Conservation (phyloP, 1,140 invertebrate genomes). For the Galleria mellonella region DNA sequence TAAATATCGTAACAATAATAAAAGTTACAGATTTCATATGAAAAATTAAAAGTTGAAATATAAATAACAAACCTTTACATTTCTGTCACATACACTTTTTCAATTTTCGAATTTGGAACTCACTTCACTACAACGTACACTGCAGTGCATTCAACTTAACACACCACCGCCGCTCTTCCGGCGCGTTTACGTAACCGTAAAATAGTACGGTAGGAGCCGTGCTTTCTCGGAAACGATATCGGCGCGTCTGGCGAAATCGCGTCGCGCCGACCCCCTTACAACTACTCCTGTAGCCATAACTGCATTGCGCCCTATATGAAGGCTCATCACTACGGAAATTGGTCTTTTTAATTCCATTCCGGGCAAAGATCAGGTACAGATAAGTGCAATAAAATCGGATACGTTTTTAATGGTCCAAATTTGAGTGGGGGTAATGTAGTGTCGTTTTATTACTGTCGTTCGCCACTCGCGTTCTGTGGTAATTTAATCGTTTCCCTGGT, state of each 20-base stretch:
- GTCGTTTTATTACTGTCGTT: conserved; percentile 42
- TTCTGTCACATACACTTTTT: conserved; percentile 5
- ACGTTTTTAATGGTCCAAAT: conserved; percentile 27
- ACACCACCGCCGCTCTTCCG: neutral
- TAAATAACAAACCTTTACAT: conserved; percentile 20
- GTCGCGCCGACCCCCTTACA: conserved; percentile 18
- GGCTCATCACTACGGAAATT: conserved; percentile 10
- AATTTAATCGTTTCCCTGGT: conserved; percentile 49
- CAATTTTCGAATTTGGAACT: conserved; percentile 5
- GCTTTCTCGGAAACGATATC: conserved; percentile 36
- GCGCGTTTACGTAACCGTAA: conserved; percentile 22
- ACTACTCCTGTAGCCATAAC: conserved; percentile 23
- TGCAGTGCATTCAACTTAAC: conserved; percentile 8
- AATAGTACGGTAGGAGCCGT: conserved; percentile 20
- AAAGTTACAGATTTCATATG: neutral
- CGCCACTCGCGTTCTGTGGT: conserved; percentile 39
- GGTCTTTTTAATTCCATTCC: conserved; percentile 3
- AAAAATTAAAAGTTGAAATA: neutral
- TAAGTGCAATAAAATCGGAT: neutral
- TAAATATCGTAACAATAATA: neutral
- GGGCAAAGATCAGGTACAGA: neutral
- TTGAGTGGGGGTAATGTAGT: conserved; percentile 31
- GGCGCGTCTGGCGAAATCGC: conserved; percentile 39
- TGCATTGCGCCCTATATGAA: conserved; percentile 48
- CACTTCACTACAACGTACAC: conserved; percentile 10